Conservation (phyloP, 2,113 vertebrate genomes). For the Lepus americanus region DNA sequence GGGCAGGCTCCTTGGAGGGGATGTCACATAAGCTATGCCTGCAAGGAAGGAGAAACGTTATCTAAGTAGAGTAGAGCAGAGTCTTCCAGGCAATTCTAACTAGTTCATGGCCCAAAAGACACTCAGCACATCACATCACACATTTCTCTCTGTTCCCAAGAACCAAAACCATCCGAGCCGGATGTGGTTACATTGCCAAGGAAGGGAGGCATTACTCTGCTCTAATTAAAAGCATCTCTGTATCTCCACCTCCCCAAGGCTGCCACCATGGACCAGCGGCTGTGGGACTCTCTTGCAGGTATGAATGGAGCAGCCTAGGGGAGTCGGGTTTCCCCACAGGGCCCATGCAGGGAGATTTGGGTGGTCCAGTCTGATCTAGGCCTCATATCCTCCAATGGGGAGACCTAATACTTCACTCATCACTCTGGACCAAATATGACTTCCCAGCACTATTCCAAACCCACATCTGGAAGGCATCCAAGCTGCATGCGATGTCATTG, state of each 20-base stretch:
- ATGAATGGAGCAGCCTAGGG: background rate
- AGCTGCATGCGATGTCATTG: background rate
- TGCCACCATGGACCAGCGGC: background rate
- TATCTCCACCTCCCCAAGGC: background rate
- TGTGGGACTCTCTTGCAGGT: background rate
- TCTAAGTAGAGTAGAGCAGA: background rate
- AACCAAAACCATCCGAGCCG: background rate
- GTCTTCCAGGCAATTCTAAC: background rate
- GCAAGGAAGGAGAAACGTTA: background rate
- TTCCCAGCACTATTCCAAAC: background rate
- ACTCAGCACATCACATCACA: background rate
- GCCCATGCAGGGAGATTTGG: background rate
- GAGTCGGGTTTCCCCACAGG: background rate
- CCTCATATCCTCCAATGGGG: background rate
- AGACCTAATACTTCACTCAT: background rate
- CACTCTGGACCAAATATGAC: background rate
- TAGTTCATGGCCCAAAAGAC: background rate
- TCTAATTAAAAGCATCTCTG: background rate
- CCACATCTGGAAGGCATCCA: background rate
- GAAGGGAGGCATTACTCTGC: background rate
- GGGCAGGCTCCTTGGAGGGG: background rate
- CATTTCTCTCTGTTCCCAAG: background rate
- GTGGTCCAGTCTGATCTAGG: background rate
- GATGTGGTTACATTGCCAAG: background rate
- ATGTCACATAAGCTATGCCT: background rate